Evolutionary conservation across 2,113 vertebrate species (phyloP), one percentile per base, ranked within the genome.

Genomic region (Cheilinus undulatus): DNA sequence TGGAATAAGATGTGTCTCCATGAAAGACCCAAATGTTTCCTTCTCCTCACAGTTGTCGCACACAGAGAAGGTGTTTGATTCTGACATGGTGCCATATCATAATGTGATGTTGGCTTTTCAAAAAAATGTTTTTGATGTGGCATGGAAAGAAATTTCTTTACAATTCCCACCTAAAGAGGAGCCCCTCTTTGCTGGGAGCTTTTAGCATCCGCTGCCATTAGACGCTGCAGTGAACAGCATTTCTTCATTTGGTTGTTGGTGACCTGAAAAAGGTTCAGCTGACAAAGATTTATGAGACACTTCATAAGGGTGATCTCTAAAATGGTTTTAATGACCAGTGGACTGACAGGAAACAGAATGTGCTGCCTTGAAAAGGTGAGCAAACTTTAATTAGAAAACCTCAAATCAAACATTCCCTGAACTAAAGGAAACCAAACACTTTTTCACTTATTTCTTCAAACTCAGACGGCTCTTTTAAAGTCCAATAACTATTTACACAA

Each of bases 271-370:
- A 9, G 22, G 24, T 40, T 68, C 45, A 28, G 34, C 49, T 24
- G 56, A 74, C 61, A 74, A n/a, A 58, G 60, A 80, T 67, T 46
- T 27, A 74, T 51, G 28, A 38, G 36, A 73, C 45, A 28, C 43
- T 30, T 52, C 30, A 24, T 34, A 19, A 58, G 10, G 19, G 28
- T 42, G 50, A 69, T 68, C 14, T 19, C 48, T 67, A 60, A 78
- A 74, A 63, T 49, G 12, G 46, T 46, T 69, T 61, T 56, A 63
- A 69, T 42, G 69, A 64, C 30, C 56, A 69, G 56, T 9, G 15
- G 24, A 32, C 42, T 50, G 56, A 73, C 26, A 61, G 48, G 17
- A 43, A 76, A 60, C 50, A 59, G 50, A 30, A 67, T 48, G 52
- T 58, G 34, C 42, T 43, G 26, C 27, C 34, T 63, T 11, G 13